phyloP scores from a whole-genome alignment of 2,113 vertebrate genomes.

The Oryzias javanicus region DNA sequence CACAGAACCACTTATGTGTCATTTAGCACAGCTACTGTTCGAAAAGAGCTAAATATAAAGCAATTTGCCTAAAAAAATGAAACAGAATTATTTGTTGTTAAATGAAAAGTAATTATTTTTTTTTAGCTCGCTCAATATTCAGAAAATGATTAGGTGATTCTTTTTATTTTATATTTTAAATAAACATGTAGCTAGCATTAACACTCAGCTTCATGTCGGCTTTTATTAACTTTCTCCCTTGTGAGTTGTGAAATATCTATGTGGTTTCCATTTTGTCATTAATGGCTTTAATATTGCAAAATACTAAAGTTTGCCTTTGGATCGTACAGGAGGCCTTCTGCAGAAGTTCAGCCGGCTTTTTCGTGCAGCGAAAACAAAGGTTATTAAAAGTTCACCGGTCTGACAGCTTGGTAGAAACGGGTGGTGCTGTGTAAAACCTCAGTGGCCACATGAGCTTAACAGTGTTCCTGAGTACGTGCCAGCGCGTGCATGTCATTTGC shows the following conservation, averaged over 20 bases:
- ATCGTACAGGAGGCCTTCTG: not conserved
- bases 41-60: constrained; percentile 17
- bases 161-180: constrained; percentile 27
- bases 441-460: constrained; percentile 3
- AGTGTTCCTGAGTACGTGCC: constrained; percentile 10
- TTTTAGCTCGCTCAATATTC: not conserved
- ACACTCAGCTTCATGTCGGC: not conserved
- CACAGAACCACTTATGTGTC: constrained; percentile 22
- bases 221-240: constrained; percentile 2
- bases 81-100: constrained; percentile 17
- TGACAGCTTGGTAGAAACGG: constrained; percentile 28
- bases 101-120: constrained; percentile 9
- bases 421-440: constrained; percentile 12
- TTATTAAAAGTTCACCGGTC: constrained; percentile 52
- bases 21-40: constrained; percentile 37
- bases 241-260: constrained; percentile 10
- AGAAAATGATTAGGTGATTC: constrained; percentile 18
- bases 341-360: constrained; percentile 12
- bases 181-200: constrained; percentile 19
- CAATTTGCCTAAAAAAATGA: constrained; percentile 14
- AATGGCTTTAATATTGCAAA: not conserved
- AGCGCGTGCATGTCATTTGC: constrained; percentile 14
- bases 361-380: constrained; percentile 16
- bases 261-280: constrained; percentile 1
- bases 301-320: constrained; percentile 6